phyloP scores from a whole-genome alignment of 2,113 vertebrate species.

The Pseudorectes ferrugineus region DNA sequence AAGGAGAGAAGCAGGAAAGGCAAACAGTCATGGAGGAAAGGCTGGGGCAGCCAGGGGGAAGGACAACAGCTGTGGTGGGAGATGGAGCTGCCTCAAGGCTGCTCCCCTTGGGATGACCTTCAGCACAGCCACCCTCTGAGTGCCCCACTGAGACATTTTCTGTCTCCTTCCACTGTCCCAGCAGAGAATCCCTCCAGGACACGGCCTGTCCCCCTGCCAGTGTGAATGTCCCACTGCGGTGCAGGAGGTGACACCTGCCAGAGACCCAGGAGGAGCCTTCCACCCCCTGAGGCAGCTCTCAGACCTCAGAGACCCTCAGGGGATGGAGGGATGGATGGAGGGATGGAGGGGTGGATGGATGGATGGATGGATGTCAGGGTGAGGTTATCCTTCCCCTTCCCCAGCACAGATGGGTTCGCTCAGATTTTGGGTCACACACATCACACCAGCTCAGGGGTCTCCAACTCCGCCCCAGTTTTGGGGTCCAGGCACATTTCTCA shows the following conservation, averaged over 20 bases:
- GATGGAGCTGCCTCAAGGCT: not conserved
- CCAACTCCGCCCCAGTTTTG: not conserved
- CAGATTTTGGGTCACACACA: not conserved
- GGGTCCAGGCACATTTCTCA: not conserved
- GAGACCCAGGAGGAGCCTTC: not conserved
- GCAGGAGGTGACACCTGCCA: not conserved
- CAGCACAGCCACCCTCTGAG: not conserved
- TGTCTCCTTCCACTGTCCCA: not conserved
- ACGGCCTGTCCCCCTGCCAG: accelerated
- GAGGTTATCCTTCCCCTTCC: not conserved
- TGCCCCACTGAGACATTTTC: accelerated
- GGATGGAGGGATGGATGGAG: no score
- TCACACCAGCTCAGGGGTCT: not conserved
- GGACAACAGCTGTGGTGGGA: accelerated
- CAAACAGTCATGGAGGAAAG: not conserved
- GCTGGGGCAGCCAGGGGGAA: accelerated
- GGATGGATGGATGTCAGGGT: not conserved
- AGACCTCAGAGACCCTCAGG: not conserved
- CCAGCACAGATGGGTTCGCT: not conserved
- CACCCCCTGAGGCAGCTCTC: accelerated
- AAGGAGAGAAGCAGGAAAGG: not conserved
- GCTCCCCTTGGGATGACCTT: not conserved
- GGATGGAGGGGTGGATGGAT: not conserved
- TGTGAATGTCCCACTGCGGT: accelerated
- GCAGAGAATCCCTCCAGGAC: not conserved